Conservation (phyloP, 1,140 invertebrate genomes). For the Drosophila lowei region DNA sequence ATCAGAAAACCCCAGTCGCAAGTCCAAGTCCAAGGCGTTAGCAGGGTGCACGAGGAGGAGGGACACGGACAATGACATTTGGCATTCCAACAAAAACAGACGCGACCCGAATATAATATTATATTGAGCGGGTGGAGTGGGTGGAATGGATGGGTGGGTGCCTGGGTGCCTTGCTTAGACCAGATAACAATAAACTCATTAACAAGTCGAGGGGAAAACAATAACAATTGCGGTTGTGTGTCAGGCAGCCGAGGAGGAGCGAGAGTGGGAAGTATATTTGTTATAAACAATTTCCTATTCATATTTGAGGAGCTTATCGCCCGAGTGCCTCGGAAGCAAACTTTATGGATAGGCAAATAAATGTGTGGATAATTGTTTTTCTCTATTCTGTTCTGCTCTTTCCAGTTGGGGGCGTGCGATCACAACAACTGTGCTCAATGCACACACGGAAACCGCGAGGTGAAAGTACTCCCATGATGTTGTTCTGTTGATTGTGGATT, state of each 20-base stretch:
- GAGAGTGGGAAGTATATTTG: constrained; percentile 47
- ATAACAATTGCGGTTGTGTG: constrained; percentile 23
- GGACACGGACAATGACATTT: constrained; percentile 19
- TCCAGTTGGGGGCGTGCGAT: constrained; percentile 44
- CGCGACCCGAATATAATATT: constrained; percentile 55
- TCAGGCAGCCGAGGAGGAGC: constrained; percentile 4
- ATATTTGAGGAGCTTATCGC: constrained; percentile 68
- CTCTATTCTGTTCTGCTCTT: constrained; percentile 1
- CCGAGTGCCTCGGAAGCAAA: constrained; percentile 34
- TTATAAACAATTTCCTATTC: constrained; percentile 64
- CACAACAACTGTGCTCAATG: constrained; percentile 31
- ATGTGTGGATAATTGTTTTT: constrained; percentile 63
- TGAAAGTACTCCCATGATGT: constrained; percentile 12
- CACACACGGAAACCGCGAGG: constrained; percentile 14
- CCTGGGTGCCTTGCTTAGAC: constrained; percentile 11
- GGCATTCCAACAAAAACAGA: constrained; percentile 16
- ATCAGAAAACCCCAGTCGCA: constrained; percentile 13
- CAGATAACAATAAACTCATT: constrained; percentile 60
- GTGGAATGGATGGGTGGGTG: constrained; percentile 11
- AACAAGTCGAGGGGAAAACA: constrained; percentile 50
- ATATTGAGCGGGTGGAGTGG: neutral
- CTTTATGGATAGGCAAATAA: constrained; percentile 40
- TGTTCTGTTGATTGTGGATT: neutral
- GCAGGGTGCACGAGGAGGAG: too few species aligned
- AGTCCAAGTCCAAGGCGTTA: too few species aligned